Conservation (phyloP, 2,113 vertebrate genomes). For the Sylvia atricapilla region DNA sequence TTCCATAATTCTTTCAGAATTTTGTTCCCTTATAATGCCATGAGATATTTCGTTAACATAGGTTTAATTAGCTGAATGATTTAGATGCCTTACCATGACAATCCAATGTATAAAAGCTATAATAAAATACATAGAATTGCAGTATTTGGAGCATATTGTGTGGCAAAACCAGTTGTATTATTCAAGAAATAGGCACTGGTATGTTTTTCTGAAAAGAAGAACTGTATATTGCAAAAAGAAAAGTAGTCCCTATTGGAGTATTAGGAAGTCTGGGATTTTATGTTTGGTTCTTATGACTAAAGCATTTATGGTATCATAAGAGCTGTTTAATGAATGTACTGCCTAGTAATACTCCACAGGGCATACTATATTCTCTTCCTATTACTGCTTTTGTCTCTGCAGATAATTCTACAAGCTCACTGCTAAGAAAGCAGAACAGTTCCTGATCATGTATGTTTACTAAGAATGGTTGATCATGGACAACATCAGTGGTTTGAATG, state of each 20-base stretch:
- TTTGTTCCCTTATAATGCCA: not conserved
- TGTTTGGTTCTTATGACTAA: slow-evolving; percentile 46
- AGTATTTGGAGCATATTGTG: not conserved
- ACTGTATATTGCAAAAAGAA: not conserved
- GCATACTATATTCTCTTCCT: slow-evolving; percentile 34
- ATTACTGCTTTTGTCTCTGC: slow-evolving; percentile 39
- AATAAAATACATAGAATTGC: not conserved
- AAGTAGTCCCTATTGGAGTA: slow-evolving; percentile 29
- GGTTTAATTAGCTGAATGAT: slow-evolving; percentile 4
- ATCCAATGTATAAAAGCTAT: not conserved
- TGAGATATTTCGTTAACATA: not conserved
- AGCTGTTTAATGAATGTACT: slow-evolving; percentile 50
- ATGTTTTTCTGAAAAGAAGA: not conserved
- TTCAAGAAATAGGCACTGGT: not conserved
- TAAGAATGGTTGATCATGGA: slow-evolving; percentile 32
- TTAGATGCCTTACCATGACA: slow-evolving; percentile 12
- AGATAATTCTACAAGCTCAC: slow-evolving; percentile 39
- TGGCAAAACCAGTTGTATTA: not conserved
- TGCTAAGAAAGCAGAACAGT: slow-evolving; percentile 52
- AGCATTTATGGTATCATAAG: slow-evolving; percentile 59
- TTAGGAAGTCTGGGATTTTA: slow-evolving; percentile 55
- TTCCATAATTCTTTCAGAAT: slow-evolving; percentile 19
- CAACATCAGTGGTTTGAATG: slow-evolving; percentile 12
- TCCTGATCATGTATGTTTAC: slow-evolving; percentile 45
- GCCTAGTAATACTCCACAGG: slow-evolving; percentile 33